Conservation (phyloP, 2,797 vertebrate species). For the Myotis myotis region DNA sequence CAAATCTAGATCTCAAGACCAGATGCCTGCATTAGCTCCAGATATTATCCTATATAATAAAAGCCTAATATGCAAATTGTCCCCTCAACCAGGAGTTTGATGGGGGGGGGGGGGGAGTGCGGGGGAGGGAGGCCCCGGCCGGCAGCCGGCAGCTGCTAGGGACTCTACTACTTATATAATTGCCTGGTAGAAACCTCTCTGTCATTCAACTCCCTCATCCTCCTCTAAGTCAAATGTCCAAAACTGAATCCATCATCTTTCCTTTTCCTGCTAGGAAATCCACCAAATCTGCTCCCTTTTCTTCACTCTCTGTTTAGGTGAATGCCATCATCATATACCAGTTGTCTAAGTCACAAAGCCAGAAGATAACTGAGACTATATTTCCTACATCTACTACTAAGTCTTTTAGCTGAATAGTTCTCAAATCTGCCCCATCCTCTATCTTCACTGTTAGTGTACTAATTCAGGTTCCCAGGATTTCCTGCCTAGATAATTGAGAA, state of each 20-base stretch:
- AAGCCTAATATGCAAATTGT: too few species aligned
- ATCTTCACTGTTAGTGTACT: not conserved
- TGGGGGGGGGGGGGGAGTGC: fast-evolving
- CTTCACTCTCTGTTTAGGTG: not conserved
- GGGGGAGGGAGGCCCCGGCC: too few species aligned
- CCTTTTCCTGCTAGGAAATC: not conserved
- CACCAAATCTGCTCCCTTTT: not conserved
- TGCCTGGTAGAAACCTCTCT: not conserved
- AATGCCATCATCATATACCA: not conserved
- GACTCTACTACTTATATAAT: not conserved
- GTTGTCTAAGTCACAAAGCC: not conserved
- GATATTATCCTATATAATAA: not conserved
- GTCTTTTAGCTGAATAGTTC: not conserved
- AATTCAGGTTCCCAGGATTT: not conserved
- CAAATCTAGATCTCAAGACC: not conserved
- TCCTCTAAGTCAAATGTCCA: not conserved
- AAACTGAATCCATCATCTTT: not conserved
- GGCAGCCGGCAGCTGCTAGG: too few species aligned
- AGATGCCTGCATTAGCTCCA: not conserved
- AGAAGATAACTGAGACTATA: not conserved
- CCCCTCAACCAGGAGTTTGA: too few species aligned
- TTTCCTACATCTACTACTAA: not conserved
- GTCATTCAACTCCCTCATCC: not conserved
- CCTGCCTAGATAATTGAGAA: not conserved
- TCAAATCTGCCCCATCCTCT: not conserved